A percentile compares a stretch with the other conserved stretches of the same genome.
These are phyloP conservation scores for Calyptomena viridis DNA, from an alignment of 2,113 vertebrate genomes.

Conservation along the genomic window DNA sequence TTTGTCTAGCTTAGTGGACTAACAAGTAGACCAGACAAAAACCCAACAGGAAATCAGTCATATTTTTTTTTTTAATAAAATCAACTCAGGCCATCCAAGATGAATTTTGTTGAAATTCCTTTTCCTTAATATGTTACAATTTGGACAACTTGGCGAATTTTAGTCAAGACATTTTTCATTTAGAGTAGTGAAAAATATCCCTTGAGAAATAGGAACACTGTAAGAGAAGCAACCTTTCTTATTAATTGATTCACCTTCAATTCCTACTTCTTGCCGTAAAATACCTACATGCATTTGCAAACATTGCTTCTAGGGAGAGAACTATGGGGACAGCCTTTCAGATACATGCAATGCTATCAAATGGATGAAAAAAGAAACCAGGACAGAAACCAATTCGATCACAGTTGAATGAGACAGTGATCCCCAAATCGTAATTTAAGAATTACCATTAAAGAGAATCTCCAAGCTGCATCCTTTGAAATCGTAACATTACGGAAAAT, in stretches of 20 bases:
- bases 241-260: not conserved
- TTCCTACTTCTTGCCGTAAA: not conserved
- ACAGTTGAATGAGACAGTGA: not conserved
- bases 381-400: not conserved
- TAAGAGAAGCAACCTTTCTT: not conserved
- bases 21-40: not conserved
- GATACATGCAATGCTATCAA: accelerated
- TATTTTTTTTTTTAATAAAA: not conserved
- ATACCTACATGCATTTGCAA: not conserved
- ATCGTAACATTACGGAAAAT: not conserved
- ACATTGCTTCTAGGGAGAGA: not conserved
- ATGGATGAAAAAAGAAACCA: not conserved
- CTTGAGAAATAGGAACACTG: not conserved
- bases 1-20: not conserved
- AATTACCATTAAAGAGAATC: not conserved
- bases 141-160: not conserved
- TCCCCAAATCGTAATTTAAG: not conserved
- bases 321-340: not conserved
- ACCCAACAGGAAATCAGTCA: not conserved
- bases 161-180: not conserved
- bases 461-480: not conserved
- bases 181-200: not conserved
- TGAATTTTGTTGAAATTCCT: not conserved
- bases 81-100: not conserved
- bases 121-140: not conserved